Percentiles rank a stretch among this genome's conserved stretches.
phyloP scores from a whole-genome alignment of 2,113 vertebrate species.

The Circaetus cinerascens region DNA sequence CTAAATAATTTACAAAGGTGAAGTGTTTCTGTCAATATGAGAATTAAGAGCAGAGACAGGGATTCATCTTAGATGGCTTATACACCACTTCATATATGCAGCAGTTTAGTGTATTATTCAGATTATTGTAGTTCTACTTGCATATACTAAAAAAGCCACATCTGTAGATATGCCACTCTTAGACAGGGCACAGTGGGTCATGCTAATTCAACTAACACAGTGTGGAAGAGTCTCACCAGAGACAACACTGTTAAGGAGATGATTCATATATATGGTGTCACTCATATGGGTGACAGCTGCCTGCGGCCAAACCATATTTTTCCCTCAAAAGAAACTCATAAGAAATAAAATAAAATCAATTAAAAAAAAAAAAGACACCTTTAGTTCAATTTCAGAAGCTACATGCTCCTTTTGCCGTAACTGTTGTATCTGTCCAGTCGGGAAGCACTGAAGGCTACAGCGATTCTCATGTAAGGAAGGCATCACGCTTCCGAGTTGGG shows the following conservation, averaged over 20 bases:
- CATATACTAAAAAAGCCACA: not conserved
- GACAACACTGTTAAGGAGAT: not conserved
- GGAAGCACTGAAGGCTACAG: rapidly evolving
- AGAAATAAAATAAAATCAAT: not conserved
- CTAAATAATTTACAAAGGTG: not conserved
- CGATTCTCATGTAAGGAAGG: rapidly evolving
- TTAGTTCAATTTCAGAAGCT: not conserved
- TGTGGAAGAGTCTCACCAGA: not conserved
- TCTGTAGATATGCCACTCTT: not conserved
- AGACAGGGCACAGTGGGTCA: not conserved
- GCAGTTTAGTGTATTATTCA: not conserved
- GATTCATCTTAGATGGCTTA: not conserved
- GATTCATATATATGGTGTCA: not conserved
- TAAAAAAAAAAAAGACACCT: not conserved
- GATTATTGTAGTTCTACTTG: not conserved
- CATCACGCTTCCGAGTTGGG: rapidly evolving
- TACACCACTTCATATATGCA: no score
- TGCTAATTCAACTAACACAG: no score
- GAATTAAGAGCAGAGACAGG: not conserved
- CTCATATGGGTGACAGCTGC: not conserved
- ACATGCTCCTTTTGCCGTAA: not conserved
- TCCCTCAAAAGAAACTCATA: not conserved
- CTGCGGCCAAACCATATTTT: not conserved
- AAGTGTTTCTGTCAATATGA: not conserved
- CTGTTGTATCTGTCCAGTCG: no score